Evolutionary conservation across 1,140 invertebrate genomes (phyloP), one percentile per base, ranked within the genome.

Genomic region (Paralvinella palmiformis): DNA sequence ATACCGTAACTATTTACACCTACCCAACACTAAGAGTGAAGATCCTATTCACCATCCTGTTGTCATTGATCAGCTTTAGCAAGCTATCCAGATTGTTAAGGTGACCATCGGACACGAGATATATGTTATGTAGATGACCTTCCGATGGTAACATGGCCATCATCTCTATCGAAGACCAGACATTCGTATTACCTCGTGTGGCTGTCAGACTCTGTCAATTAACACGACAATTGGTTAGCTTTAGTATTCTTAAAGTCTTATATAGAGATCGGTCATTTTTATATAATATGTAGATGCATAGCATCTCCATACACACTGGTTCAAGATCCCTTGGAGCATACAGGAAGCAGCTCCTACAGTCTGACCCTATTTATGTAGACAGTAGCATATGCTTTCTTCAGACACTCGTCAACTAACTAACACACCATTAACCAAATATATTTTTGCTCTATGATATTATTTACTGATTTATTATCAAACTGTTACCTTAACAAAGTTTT

Each of bases 31-130:
- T 76, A 50, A 77, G 67, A 0, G 76, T 74, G 62, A 80, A 80
- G 15, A 80, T 55, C 24, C 78, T 68, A 10, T 72, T 75, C 57
- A 73, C 70, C 24, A 67, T 56, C 59, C 53, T 65, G 36, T 74
- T 73, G 7, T 66, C 59, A n/a, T 59, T 41, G 4, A 71, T 62
- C 22, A 55, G 35, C 13, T 56, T 36, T 20, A 79, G 59, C n/a
- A 73, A 69, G 3, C 57, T 45, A 13, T 73, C 69, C 31, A 71
- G 62, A 67, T 75, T 72, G 65, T 73, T 75, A 22, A 80, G 59
- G 63, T 80, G 75, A 22, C 78, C 76, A 65, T 79, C 78, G 45
- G 76, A 77, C 20, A 79, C 64, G 0, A 80, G 65, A 33, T 77
- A 70, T 3, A 80, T 59, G 64, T 79, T 79, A 32, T 72, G 69